Conservation (phyloP, 2,797 vertebrate species). For the Platyrinchus mystaceus region DNA sequence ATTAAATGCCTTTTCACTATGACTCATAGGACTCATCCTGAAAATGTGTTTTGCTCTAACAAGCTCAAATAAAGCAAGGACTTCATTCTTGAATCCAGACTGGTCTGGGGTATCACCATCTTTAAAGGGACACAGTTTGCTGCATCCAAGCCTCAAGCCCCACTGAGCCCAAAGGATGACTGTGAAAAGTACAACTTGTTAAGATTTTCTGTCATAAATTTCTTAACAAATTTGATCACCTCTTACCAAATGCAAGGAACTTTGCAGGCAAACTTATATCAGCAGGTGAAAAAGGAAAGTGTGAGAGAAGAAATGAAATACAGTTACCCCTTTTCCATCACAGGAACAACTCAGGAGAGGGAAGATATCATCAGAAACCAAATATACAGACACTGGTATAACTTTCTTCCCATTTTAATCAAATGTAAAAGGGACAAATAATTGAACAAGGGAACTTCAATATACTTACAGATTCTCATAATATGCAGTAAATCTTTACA, state of each 20-base stretch:
- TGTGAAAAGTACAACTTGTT: not conserved
- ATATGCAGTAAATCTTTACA: conserved; percentile 55
- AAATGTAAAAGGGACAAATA: conserved; percentile 15
- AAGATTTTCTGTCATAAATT: not conserved
- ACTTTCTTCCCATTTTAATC: conserved; percentile 12
- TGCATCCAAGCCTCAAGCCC: not conserved
- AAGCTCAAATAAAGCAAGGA: not conserved
- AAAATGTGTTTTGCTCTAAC: not conserved
- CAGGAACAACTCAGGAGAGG: not conserved
- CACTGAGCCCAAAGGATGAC: not conserved
- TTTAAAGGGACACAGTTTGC: not conserved
- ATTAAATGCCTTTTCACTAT: not conserved
- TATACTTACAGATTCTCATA: conserved; percentile 32
- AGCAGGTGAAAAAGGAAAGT: not conserved
- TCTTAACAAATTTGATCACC: not conserved
- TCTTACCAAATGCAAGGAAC: not conserved
- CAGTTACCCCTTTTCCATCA: not conserved
- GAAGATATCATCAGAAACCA: not conserved
- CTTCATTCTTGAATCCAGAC: not conserved
- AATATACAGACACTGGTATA: not conserved
- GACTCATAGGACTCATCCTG: not conserved
- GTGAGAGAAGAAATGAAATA: not conserved
- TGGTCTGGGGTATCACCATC: not conserved
- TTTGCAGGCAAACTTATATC: not conserved
- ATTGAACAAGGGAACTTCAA: conserved; percentile 25